Conservation (phyloP, 2,888 invertebrate genomes). For the Chesias legatella region DNA sequence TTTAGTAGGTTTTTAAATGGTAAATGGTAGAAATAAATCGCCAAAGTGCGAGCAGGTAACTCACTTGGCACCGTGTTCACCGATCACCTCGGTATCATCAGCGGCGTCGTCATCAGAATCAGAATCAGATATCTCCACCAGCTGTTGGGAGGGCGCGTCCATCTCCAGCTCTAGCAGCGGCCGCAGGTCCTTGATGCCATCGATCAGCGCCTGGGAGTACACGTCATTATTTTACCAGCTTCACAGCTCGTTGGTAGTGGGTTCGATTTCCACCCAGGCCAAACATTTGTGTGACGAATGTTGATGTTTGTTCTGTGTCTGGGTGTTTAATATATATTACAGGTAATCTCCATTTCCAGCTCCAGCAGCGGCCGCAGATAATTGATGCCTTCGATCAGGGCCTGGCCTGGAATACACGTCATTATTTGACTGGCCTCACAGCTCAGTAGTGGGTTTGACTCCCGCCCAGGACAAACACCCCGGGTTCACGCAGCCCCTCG, state of each 20-base stretch:
- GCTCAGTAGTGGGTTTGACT: no score
- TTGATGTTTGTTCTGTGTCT: no score
- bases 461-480: no score
- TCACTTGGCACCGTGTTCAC: conserved; percentile 47
- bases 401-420: conserved; percentile 39
- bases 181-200: conserved; percentile 48
- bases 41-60: no score
- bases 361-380: conserved; percentile 47
- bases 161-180: conserved; percentile 51
- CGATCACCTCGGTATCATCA: conserved; percentile 36
- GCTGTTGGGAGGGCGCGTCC: conserved; percentile 39
- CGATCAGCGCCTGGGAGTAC: conserved; percentile 44
- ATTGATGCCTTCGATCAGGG: conserved; percentile 50
- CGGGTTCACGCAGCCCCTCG: conserved; percentile 10
- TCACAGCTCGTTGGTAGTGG: no score
- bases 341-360: conserved; percentile 45
- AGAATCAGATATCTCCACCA: conserved; percentile 75
- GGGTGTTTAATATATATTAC: no score
- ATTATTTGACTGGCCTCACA: no score
- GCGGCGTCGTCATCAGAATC: conserved; percentile 55
- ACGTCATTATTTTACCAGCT: no score
- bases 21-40: no score
- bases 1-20: no score
- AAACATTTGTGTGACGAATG: no score
- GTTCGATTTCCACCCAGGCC: no score